These are phyloP conservation scores for Calliopum simillimum DNA, from an alignment of 2,888 invertebrate genomes.

Conservation along the genomic window DNA sequence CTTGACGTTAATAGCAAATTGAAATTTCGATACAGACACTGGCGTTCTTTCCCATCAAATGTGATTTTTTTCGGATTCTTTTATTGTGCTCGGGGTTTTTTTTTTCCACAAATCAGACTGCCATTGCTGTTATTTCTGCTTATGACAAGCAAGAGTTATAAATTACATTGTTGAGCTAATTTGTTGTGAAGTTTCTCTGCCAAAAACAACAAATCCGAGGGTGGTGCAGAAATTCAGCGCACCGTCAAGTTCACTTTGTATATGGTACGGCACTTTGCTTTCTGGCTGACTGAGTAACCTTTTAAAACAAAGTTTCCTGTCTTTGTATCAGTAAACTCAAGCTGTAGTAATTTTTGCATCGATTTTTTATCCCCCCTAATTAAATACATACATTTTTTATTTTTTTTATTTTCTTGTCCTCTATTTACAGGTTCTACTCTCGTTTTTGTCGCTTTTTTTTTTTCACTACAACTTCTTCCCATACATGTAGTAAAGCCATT, in stretches of 20 bases:
- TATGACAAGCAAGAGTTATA: conserved; percentile 62
- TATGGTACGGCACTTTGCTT: no score
- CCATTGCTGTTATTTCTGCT: conserved; percentile 50
- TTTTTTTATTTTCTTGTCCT: conserved; percentile 43
- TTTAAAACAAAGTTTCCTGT: no score
- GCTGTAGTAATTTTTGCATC: conserved; percentile 40
- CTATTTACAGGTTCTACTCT: conserved; percentile 23
- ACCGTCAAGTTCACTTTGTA: conserved; percentile 2
- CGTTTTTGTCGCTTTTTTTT: background rate
- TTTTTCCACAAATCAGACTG: background rate
- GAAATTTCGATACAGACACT: no score
- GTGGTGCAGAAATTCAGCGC: background rate
- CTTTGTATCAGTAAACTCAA: background rate
- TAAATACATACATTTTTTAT: conserved; percentile 51
- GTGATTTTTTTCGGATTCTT: background rate
- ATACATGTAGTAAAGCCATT: no score
- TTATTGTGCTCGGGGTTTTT: background rate
- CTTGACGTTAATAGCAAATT: no score
- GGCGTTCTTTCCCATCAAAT: no score
- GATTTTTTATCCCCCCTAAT: conserved; percentile 51
- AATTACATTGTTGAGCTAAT: conserved; percentile 60
- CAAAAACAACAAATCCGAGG: conserved; percentile 8
- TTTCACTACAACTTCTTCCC: background rate
- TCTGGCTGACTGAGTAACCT: no score
- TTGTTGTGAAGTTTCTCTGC: conserved; percentile 43